phyloP scores from a whole-genome alignment of 2,888 invertebrate genomes.

The Lithophane socia region DNA sequence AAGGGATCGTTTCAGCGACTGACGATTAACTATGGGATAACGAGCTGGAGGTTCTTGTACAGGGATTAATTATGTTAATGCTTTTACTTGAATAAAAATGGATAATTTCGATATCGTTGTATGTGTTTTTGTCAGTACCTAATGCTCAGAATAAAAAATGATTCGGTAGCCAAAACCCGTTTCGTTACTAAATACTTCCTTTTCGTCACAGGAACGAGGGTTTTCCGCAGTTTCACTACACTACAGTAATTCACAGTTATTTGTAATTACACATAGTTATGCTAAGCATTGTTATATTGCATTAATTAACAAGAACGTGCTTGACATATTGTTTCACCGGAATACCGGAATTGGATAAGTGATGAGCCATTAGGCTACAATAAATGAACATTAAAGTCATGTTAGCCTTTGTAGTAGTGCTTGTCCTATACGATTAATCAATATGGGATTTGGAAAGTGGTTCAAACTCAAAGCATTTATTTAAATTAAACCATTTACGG shows the following conservation, averaged over 20 bases:
- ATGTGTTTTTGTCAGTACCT: conserved; percentile 9
- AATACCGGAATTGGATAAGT: conserved; percentile 15
- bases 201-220: neutral
- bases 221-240: neutral
- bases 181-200: neutral
- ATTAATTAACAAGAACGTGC: conserved; percentile 11
- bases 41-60: conserved; percentile 19
- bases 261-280: neutral
- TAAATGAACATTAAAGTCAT: neutral
- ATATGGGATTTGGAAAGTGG: neutral
- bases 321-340: conserved; percentile 11
- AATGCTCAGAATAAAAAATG: neutral
- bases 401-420: neutral
- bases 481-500: no score
- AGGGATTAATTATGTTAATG: conserved; percentile 29
- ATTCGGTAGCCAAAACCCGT: neutral
- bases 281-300: neutral
- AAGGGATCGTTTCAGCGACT: conserved; percentile 52
- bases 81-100: conserved; percentile 29
- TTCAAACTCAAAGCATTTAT: no score
- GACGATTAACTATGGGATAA: conserved; percentile 56
- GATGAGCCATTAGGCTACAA: neutral
- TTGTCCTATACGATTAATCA: neutral
- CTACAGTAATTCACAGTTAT: neutral
- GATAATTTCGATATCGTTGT: neutral